A percentile compares a stretch with the other conserved stretches of the same genome.
Evolutionary conservation across 2,113 vertebrate species (phyloP).

Genomic region (Oncorhynchus masou): DNA sequence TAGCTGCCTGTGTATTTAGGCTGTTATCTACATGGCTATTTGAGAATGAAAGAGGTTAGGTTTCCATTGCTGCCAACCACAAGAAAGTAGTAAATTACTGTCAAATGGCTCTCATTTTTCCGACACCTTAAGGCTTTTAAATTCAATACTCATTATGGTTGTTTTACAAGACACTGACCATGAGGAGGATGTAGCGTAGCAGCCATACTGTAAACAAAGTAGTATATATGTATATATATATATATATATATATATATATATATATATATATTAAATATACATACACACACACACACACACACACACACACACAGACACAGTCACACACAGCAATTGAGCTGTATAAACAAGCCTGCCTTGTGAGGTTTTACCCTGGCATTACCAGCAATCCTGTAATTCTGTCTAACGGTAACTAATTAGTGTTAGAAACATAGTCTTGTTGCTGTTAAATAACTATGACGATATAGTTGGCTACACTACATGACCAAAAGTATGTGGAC

Average conservation of each 20-base stretch:
- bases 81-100: slow-evolving; percentile 28
- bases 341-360: slow-evolving; percentile 18
- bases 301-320: too few relatives aligned
- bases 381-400: slow-evolving; percentile 35
- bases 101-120: slow-evolving; percentile 35
- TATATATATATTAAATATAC: too few relatives aligned
- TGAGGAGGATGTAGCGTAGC: background rate
- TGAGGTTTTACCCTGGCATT: slow-evolving; percentile 20
- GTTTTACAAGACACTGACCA: slow-evolving; percentile 11
- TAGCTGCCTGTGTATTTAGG: slow-evolving; percentile 46
- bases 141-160: slow-evolving; percentile 4
- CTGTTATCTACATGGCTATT: slow-evolving; percentile 49
- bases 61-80: slow-evolving; percentile 39
- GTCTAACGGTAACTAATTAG: slow-evolving; percentile 29
- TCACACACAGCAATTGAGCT: too few relatives aligned
- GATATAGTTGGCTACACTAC: slow-evolving; percentile 6
- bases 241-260: accelerated
- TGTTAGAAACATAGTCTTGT: slow-evolving; percentile 14
- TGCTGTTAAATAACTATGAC: slow-evolving; percentile 31
- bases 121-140: slow-evolving; percentile 33
- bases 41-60: slow-evolving; percentile 51
- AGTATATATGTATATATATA: background rate
- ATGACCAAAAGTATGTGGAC: too few relatives aligned
- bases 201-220: slow-evolving; percentile 19
- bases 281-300: too few relatives aligned